Conservation (phyloP, 2,888 invertebrate genomes). For the Nomada goodeniana region DNA sequence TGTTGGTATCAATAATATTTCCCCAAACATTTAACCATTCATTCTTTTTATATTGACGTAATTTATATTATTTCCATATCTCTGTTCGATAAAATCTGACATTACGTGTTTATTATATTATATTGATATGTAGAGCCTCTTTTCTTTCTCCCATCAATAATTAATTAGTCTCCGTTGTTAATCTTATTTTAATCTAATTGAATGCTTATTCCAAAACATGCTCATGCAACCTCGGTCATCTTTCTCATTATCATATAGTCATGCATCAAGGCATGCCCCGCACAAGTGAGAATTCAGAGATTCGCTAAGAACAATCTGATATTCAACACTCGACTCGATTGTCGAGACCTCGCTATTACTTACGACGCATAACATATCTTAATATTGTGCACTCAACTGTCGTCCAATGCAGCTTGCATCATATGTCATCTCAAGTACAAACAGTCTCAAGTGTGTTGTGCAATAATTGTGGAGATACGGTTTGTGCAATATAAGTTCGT, state of each 20-base stretch:
- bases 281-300: constrained; percentile 54
- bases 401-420: constrained; percentile 68
- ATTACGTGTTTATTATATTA: background rate
- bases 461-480: constrained; percentile 61
- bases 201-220: constrained; percentile 74
- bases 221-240: constrained; percentile 74
- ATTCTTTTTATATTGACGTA: background rate
- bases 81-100: constrained; percentile 16
- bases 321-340: constrained; percentile 40
- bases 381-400: constrained; percentile 67
- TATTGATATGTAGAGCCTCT: background rate
- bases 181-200: constrained; percentile 52
- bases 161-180: constrained; percentile 20
- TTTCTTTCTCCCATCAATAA: constrained; percentile 1
- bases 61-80: background rate
- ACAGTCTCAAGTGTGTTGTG: constrained; percentile 67
- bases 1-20: too few relatives aligned
- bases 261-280: constrained; percentile 74
- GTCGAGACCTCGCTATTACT: constrained; percentile 57
- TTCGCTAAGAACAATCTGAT: constrained; percentile 60
- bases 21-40: background rate
- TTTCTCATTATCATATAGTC: constrained; percentile 66
- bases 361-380: constrained; percentile 69
- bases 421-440: constrained; percentile 70
- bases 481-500: constrained; percentile 59